Conservation (phyloP, 2,888 invertebrate species). For the Cheilosia scutellata region DNA sequence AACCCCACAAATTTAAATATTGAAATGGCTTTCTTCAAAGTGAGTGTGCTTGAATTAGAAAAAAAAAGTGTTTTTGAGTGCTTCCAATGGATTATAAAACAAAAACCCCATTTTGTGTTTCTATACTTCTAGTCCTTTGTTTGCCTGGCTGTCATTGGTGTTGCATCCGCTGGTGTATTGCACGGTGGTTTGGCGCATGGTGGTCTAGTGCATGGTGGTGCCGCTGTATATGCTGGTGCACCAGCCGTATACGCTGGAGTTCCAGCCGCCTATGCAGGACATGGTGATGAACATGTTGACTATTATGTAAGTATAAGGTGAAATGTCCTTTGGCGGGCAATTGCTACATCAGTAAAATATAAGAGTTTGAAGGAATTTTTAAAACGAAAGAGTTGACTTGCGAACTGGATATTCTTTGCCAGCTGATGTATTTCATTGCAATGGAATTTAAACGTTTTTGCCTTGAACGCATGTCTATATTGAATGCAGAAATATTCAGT, state of each 20-base stretch:
- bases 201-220: conserved; percentile 78
- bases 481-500: neutral
- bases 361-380: neutral
- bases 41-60: conserved; percentile 79
- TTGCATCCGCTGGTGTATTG: conserved; percentile 83
- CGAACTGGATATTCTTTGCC: conserved; percentile 16
- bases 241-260: conserved; percentile 80
- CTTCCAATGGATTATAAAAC: conserved; percentile 40
- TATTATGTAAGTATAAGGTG: conserved; percentile 82
- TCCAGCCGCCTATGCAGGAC: conserved; percentile 77
- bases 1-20: conserved; percentile 76
- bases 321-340: neutral
- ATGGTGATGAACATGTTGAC: conserved; percentile 81
- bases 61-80: conserved; percentile 34
- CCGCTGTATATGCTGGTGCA: conserved; percentile 80
- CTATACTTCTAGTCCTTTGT: conserved; percentile 81
- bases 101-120: conserved; percentile 48
- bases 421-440: neutral
- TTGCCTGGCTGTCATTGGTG: conserved; percentile 83
- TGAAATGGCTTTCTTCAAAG: conserved; percentile 84
- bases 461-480: neutral
- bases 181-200: conserved; percentile 77
- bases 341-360: too few species aligned
- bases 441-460: neutral
- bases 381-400: conserved; percentile 50